phyloP scores from a whole-genome alignment of 2,888 invertebrate genomes.

The Noctua fimbriata region DNA sequence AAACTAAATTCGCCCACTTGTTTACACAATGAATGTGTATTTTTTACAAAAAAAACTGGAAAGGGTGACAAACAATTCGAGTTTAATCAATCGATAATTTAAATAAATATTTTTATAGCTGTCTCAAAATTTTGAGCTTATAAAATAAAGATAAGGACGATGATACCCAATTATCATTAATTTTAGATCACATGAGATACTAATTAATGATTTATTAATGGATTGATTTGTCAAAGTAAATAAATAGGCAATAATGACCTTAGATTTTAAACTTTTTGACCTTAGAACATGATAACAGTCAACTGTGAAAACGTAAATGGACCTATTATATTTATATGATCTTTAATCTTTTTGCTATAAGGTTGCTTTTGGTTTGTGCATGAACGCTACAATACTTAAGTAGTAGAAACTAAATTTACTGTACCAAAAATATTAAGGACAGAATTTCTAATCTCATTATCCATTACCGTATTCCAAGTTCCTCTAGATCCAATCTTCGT shows the following conservation, averaged over 20 bases:
- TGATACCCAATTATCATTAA: neutral
- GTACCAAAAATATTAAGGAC: constrained; percentile 3
- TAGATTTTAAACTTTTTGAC: neutral
- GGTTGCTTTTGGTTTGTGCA: neutral
- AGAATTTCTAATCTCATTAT: constrained; percentile 28
- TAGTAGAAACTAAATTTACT: constrained; percentile 17
- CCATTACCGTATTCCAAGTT: constrained; percentile 53
- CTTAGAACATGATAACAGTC: neutral
- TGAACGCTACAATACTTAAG: constrained; percentile 13
- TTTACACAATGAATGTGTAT: neutral
- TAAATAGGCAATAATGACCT: neutral
- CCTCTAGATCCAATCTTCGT: constrained; percentile 8
- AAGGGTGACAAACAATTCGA: constrained; percentile 4
- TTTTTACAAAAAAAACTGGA: constrained; percentile 1
- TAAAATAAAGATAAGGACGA: constrained; percentile 20
- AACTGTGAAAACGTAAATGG: neutral
- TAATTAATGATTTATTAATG: neutral
- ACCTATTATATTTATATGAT: neutral
- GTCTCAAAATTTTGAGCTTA: constrained; percentile 3
- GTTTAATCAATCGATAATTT: neutral
- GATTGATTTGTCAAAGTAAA: neutral
- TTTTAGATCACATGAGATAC: neutral
- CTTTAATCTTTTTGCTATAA: neutral
- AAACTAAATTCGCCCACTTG: neutral
- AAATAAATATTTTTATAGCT: constrained; percentile 5